phyloP scores from a whole-genome alignment of 53 echinoderm and acorn worm genomes.

The Apostichopus leukothele region DNA sequence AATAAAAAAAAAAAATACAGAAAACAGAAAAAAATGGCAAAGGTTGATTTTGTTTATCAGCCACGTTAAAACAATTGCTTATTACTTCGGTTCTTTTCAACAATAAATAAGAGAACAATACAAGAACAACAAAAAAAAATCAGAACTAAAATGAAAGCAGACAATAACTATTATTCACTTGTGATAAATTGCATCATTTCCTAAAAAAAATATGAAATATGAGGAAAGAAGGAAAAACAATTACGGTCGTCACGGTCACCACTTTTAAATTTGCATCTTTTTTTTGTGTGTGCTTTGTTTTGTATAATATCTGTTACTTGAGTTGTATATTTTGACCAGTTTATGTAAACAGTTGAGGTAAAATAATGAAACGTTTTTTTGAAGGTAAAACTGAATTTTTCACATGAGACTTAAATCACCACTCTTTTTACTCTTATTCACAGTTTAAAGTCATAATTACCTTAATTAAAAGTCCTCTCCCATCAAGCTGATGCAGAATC shows the following conservation, averaged over 20 bases:
- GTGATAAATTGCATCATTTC: slow-evolving; percentile 7
- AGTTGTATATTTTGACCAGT: too few relatives aligned
- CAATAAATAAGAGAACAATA: slow-evolving; percentile 11
- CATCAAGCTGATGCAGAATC: too few relatives aligned
- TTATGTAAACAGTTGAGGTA: too few relatives aligned
- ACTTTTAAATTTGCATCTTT: too few relatives aligned
- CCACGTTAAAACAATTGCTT: not conserved
- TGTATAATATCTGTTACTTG: too few relatives aligned
- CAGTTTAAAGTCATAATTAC: too few relatives aligned
- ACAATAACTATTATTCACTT: slow-evolving; percentile 2
- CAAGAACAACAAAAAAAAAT: not conserved
- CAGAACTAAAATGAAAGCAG: slow-evolving; percentile 3
- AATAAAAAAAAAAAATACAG: slow-evolving; percentile 1
- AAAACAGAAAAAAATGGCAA: not conserved
- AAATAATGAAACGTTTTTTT: too few relatives aligned
- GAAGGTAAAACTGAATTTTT: too few relatives aligned
- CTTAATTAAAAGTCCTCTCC: too few relatives aligned
- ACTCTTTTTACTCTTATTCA: too few relatives aligned
- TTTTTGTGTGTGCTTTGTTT: too few relatives aligned
- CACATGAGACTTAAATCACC: too few relatives aligned
- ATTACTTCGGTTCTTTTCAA: not conserved
- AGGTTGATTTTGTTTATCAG: not conserved
- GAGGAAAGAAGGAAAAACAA: not conserved
- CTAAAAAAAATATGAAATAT: not conserved
- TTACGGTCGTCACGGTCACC: not conserved